Evolutionary conservation across 2,797 vertebrate species (phyloP).

Genomic region (Trachops cirrhosus): DNA sequence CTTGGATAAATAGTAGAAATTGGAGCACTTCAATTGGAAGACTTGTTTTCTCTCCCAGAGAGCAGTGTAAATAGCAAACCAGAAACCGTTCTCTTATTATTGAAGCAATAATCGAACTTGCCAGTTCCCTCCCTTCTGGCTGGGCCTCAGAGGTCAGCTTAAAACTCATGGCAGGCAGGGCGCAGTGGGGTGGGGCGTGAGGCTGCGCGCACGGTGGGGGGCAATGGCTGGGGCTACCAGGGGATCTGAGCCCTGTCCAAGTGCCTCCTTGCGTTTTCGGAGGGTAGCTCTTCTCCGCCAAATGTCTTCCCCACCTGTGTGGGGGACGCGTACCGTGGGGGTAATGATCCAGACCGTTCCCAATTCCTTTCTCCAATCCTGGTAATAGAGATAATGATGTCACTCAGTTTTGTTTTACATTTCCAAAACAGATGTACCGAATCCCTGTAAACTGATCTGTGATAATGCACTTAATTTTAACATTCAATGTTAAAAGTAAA

Average conservation of each 20-base stretch:
- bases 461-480: constrained; percentile 83
- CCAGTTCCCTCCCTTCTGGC: constrained; percentile 5
- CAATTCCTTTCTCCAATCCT: constrained; percentile 85
- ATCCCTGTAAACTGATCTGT: constrained; percentile 87
- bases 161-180: neutral
- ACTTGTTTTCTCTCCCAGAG: constrained; percentile 73
- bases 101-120: constrained; percentile 60
- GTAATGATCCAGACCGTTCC: constrained; percentile 71
- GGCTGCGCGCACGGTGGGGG: neutral
- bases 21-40: constrained; percentile 73
- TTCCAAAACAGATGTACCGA: constrained; percentile 88
- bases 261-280: neutral
- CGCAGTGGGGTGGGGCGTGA: neutral
- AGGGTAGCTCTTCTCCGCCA: neutral
- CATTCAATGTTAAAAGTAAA: constrained; percentile 74
- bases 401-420: constrained; percentile 86
- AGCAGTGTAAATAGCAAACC: constrained; percentile 75
- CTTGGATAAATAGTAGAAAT: constrained; percentile 83
- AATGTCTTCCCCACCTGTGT: neutral
- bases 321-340: neutral
- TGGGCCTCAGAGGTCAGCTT: constrained; percentile 6
- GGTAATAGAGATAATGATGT: constrained; percentile 86
- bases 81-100: constrained; percentile 69
- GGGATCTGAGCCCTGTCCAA: neutral
- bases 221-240: neutral